Evolutionary conservation across 1,140 invertebrate species (phyloP), one percentile per base, ranked within the genome.

Genomic region (Calephelis virginiensis): DNA sequence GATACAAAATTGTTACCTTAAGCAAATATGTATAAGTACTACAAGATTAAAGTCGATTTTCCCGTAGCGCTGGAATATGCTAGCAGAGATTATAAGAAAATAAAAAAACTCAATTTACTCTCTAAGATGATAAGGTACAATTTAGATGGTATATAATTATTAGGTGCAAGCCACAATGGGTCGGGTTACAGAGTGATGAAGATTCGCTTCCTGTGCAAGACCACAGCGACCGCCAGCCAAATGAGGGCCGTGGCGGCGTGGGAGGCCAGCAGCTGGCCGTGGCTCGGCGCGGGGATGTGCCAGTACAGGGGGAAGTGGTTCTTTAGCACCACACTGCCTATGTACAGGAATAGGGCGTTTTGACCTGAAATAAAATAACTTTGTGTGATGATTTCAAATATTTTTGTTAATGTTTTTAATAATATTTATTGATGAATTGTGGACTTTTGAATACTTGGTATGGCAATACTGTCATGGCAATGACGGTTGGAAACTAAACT

Each of bases 301-400:
- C 95, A 96, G 72, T 94, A 94, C 76, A 95, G 96, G 1, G 94
- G 97, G 89, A 97, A 97, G 71, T 95, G 93, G 48, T 94, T 89
- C 65, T 94, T 95, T 40, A 96, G 94, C 0, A 98, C 80, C 66
- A 92, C 93, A 83, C 97, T 96, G 9, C 96, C 96, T 11, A 96
- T 85, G 85, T 97, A 98, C 62, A 98, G 91, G 63, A 97, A 86
- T 8, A 97, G 92, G 1, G 96, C 94, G 88, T 98, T 98, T 95
- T 97, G 97, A 61, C 97, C 88, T 62, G 61, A 0, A 62, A 62
- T n/a, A 62, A 17, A 45, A 48, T 11, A 5, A 12, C 50, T 13
- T n/a, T 53, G n/a, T 28, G 8, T 5, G 40, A 7, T 40, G 5
- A 40, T 40, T 17, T 17, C 17, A 17, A 17, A 17, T 17, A 17